Base-by-base conservation (phyloP, 2,888 invertebrate genomes). In the Petrolisthes manimaculis region DNA sequence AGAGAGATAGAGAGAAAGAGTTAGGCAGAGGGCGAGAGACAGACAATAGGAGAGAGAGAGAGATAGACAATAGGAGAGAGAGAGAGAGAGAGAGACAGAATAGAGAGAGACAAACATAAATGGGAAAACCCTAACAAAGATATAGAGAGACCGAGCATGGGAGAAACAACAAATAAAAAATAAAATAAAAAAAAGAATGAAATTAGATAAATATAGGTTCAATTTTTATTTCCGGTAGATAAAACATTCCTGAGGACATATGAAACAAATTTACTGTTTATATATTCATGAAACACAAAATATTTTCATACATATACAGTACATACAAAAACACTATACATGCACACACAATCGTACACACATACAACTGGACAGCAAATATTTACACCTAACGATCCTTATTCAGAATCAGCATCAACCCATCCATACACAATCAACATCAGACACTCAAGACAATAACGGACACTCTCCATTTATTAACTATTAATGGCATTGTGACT, bases 111-210 rank as follows among this genome's bases (percentile, higher is more conserved):
- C 51, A 53, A 6, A 12, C 14, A 4, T 53, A n/a, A 14, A n/a
- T 53, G 12, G 51, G n/a, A n/a, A 79, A 56, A 21, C 54, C 56
- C n/a, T 4, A 37, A 14, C n/a, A 53, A 79, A 79, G 21, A 79
- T 14, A 53, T n/a, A 53, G 18, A 6, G 14, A n/a, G n/a, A 51
- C 14, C 12, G 54, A 79, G n/a, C 37, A 37, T 24, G 6, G 37
- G 3, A 24, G 37, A 5, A 14, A 37, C 6, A 24, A 77, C 6
- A 24, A 37, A 77, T 14, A 51, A 51, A 18, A 79, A 79, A 18
- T 14, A 53, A 53, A 51, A 79, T 6, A 79, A 79, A 53, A 79
- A 79, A 79, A 79, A 12, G 9, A 80, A 80, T 18, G 24, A 4
- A 55, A 80, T 8, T 9, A 56, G 6, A 21, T n/a, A 80, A n/a